Percentiles rank a stretch among this genome's conserved stretches.
These are phyloP conservation scores for Margaritifera margaritifera DNA, from an alignment of 2,888 invertebrate genomes.

Conservation along the genomic window DNA sequence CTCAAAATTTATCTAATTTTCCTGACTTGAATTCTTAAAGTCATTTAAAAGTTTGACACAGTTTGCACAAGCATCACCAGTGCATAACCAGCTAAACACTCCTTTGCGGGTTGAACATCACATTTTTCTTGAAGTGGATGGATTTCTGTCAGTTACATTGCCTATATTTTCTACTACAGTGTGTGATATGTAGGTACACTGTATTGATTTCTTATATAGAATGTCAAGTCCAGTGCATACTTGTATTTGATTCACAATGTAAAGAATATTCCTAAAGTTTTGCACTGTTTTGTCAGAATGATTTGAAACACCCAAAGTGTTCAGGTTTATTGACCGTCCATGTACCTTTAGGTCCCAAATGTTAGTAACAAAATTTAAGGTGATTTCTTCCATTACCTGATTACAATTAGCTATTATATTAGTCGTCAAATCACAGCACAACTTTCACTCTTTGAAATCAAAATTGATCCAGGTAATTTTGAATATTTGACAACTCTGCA, in stretches of 20 bases:
- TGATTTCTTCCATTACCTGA: neutral
- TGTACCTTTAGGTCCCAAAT: constrained; percentile 1
- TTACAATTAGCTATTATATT: constrained; percentile 1
- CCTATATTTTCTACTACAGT: neutral
- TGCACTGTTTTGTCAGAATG: neutral
- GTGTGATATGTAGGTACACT: neutral
- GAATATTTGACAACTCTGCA: too few species aligned
- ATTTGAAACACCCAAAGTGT: neutral
- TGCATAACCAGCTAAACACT: neutral
- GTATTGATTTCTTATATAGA: neutral
- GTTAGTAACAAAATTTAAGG: neutral
- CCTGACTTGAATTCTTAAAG: too few species aligned
- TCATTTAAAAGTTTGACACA: too few species aligned
- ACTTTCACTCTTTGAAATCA: too few species aligned
- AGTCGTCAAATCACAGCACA: neutral
- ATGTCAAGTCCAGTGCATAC: neutral
- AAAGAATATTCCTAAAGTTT: neutral
- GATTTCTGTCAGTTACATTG: neutral
- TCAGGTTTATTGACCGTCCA: neutral
- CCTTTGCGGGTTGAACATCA: neutral
- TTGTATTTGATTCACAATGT: neutral
- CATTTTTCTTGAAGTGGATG: neutral
- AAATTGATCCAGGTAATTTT: too few species aligned
- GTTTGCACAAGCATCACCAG: neutral
- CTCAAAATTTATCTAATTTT: too few species aligned